Conservation (phyloP, 2,888 invertebrate species). For the Noctua comes region DNA sequence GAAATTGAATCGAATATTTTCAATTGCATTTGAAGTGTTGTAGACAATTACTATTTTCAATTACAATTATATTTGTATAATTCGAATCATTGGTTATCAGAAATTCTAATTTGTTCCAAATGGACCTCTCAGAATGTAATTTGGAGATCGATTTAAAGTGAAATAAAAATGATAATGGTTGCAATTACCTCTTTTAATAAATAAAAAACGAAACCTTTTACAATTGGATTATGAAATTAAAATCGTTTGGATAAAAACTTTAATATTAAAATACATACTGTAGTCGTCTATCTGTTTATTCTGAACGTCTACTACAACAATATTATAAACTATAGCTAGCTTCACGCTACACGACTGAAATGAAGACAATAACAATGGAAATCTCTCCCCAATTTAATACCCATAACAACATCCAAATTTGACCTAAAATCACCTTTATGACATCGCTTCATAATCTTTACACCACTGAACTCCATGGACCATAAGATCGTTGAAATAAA, state of each 20-base stretch:
- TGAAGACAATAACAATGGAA: too few relatives aligned
- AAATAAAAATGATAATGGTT: slow-evolving; percentile 8
- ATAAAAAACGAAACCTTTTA: background rate
- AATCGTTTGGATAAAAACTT: background rate
- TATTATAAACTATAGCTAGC: background rate
- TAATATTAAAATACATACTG: background rate
- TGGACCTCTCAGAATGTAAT: background rate
- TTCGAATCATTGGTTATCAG: slow-evolving; percentile 7
- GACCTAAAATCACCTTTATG: background rate
- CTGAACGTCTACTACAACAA: background rate
- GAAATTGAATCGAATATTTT: background rate
- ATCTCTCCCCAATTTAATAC: background rate
- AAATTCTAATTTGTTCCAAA: slow-evolving; percentile 24
- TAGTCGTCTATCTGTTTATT: too few relatives aligned
- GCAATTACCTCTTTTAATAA: background rate
- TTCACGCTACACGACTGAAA: too few relatives aligned
- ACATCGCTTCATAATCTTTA: background rate
- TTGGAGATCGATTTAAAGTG: background rate
- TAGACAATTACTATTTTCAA: background rate
- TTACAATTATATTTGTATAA: too few relatives aligned
- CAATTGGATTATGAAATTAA: background rate
- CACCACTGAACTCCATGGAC: background rate
- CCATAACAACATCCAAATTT: background rate
- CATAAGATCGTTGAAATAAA: background rate
- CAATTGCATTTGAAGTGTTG: background rate